Evolutionary conservation across 1,140 invertebrate genomes (phyloP).

Genomic region (Acyrthosiphon pisum): DNA sequence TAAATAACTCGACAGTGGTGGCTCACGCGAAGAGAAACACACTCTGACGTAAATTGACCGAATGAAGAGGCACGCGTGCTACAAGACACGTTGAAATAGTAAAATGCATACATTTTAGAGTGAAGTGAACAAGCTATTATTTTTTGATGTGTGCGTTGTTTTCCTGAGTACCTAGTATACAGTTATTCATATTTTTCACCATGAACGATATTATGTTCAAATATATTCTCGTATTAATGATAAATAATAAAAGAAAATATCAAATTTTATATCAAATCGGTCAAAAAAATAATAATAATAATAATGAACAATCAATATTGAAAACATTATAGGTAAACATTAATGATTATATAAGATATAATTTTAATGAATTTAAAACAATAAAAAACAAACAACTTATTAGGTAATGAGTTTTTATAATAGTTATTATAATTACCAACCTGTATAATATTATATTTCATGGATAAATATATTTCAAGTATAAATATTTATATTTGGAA

Average conservation of each 20-base stretch:
- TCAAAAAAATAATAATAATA: not conserved
- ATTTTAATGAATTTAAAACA: not conserved
- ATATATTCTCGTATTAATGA: not conserved
- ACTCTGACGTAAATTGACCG: constrained; percentile 7
- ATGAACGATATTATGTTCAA: not conserved
- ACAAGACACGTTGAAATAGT: not conserved
- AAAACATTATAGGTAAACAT: not conserved
- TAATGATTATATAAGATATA: not conserved
- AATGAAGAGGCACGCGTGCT: not conserved
- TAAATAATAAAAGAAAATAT: not conserved
- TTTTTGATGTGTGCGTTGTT: not conserved
- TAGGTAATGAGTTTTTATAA: not conserved
- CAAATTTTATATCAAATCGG: not conserved
- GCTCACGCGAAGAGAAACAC: not conserved
- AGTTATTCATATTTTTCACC: not conserved
- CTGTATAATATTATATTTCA: not conserved
- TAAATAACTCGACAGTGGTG: not conserved
- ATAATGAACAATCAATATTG: not conserved
- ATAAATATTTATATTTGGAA: not conserved
- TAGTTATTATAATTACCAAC: not conserved
- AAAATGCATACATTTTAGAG: constrained; percentile 3
- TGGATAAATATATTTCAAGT: not conserved
- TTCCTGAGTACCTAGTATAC: not conserved
- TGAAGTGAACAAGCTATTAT: constrained; percentile 18
- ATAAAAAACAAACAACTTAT: not conserved